These are phyloP conservation scores for Galaxea fascicularis DNA, from an alignment of 92 coral and sea anemone genomes.

Conservation along the genomic window DNA sequence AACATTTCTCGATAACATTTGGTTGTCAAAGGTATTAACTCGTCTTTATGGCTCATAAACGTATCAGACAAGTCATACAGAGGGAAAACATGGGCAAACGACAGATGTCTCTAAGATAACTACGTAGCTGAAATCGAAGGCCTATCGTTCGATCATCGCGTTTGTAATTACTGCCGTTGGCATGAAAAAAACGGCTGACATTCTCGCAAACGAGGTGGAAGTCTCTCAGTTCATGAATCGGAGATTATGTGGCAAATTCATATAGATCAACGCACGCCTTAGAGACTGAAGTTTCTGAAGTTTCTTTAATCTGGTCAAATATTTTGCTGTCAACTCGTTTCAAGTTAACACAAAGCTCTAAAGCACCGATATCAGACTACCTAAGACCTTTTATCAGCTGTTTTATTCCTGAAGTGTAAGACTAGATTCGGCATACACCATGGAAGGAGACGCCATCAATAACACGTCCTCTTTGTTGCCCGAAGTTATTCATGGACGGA, in stretches of 20 bases:
- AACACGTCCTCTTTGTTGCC: conserved; percentile 5
- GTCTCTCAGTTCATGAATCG: neutral
- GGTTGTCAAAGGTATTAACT: conserved; percentile 35
- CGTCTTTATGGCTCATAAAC: conserved; percentile 3
- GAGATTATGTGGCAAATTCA: neutral
- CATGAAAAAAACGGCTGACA: too few relatives aligned
- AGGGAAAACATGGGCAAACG: neutral
- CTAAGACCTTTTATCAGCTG: neutral
- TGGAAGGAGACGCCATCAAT: neutral
- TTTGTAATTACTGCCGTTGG: too few relatives aligned
- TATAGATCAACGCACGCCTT: neutral
- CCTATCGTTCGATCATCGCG: neutral
- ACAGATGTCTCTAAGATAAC: conserved; percentile 18
- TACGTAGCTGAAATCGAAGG: neutral
- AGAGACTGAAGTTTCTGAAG: neutral
- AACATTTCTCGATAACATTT: conserved; percentile 27
- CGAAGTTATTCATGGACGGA: neutral
- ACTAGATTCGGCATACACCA: neutral
- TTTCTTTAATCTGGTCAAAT: neutral
- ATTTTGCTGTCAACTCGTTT: neutral
- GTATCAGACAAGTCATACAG: neutral
- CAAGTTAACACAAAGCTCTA: neutral
- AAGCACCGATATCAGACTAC: too few relatives aligned
- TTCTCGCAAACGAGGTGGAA: neutral
- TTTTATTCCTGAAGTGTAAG: neutral